These are phyloP conservation scores for Paramisgurnus dabryanus DNA, from an alignment of 2,113 vertebrate species.

Conservation along the genomic window DNA sequence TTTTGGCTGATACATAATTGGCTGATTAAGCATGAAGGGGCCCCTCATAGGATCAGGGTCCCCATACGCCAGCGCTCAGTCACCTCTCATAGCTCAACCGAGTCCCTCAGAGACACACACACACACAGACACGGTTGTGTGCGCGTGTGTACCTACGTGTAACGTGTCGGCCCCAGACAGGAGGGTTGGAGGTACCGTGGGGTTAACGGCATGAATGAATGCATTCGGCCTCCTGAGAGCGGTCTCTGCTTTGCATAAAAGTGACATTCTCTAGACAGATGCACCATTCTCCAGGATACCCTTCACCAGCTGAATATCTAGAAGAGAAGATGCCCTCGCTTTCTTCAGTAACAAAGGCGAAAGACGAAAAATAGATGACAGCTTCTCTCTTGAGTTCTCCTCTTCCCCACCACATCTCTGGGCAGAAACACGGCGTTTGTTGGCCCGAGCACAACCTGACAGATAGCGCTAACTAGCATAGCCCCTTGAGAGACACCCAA, in stretches of 20 bases:
- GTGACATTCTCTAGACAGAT: slow-evolving; percentile 58
- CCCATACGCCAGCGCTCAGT: neutral
- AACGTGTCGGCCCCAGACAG: neutral
- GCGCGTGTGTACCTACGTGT: slow-evolving; percentile 10
- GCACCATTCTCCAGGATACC: slow-evolving; percentile 67
- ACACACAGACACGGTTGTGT: neutral
- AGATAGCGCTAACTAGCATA: slow-evolving; percentile 68
- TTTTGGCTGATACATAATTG: too few species aligned
- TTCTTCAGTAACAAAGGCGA: slow-evolving; percentile 44
- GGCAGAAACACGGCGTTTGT: slow-evolving; percentile 64
- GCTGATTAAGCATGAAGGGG: too few species aligned
- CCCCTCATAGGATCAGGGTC: neutral
- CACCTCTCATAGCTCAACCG: neutral
- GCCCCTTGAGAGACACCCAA: slow-evolving; percentile 71
- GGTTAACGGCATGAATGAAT: slow-evolving; percentile 42
- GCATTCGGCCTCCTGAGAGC: slow-evolving; percentile 11
- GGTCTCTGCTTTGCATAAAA: slow-evolving; percentile 24
- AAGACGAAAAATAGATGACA: slow-evolving; percentile 68
- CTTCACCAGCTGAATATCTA: slow-evolving; percentile 69
- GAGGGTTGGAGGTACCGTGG: slow-evolving; percentile 5
- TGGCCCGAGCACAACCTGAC: slow-evolving; percentile 65
- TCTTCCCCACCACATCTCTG: slow-evolving; percentile 53
- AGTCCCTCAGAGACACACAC: neutral
- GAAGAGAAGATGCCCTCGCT: slow-evolving; percentile 48
- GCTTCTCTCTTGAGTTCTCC: slow-evolving; percentile 70